Evolutionary conservation across 2,888 invertebrate species (phyloP).

Genomic region (Drosophila emarginata): DNA sequence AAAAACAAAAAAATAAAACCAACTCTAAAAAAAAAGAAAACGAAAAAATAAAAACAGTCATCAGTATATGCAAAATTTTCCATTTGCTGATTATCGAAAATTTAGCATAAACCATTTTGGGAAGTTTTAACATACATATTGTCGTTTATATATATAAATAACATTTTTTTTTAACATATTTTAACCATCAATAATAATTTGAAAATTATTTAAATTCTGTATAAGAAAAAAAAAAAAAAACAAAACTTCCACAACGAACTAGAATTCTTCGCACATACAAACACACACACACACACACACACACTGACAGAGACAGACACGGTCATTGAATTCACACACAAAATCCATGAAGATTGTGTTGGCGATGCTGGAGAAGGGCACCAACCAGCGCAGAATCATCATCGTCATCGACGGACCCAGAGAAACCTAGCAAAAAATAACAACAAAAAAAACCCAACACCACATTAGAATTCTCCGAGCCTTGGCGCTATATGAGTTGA

Average conservation of each 20-base stretch:
- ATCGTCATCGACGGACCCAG: background rate
- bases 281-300: background rate
- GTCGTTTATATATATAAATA: background rate
- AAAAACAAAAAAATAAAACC: slow-evolving; percentile 9
- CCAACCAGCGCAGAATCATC: background rate
- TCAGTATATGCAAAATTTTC: background rate
- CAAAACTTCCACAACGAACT: slow-evolving; percentile 2
- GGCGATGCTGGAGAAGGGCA: background rate
- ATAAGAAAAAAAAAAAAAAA: slow-evolving; percentile 25
- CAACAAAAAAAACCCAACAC: slow-evolving; percentile 12
- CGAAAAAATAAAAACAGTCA: background rate
- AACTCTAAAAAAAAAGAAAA: background rate
- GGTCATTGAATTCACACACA: background rate
- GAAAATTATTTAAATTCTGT: slow-evolving; percentile 31
- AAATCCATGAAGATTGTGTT: background rate
- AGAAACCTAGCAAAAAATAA: background rate
- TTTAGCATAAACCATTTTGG: background rate
- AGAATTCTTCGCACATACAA: background rate
- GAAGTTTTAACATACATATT: background rate
- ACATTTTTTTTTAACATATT: slow-evolving; percentile 15
- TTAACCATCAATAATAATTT: slow-evolving; percentile 30
- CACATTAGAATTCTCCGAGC: background rate
- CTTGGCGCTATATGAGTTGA: background rate
- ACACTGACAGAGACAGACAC: background rate
- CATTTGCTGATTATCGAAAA: background rate